Evolutionary conservation across 2,113 vertebrate genomes (phyloP), one percentile per base, ranked within the genome.

Genomic region (Seriola aureovittata): DNA sequence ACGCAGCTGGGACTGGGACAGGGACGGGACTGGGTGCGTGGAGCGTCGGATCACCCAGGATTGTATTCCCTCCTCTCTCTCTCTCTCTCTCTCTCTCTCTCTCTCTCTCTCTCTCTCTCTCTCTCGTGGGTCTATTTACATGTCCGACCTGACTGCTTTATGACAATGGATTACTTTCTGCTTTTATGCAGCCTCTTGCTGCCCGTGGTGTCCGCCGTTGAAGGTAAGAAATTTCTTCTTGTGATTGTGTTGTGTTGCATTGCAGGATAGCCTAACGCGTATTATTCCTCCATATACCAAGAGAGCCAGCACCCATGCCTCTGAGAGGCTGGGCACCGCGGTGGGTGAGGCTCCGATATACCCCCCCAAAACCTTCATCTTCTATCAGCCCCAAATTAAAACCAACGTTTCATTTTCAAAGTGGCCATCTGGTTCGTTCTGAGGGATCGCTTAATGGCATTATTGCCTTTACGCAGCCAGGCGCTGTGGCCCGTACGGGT

Each of bases 121-220:
- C 86, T 84, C 76, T 21, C 89, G 84, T 87, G 90, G 89, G 86
- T 92, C 89, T 92, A 89, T 92, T 94, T 95, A 90, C 91, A 95
- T 95, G 94, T 94, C 91, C 89, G 67, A 90, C 84, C 78, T 89
- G 90, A 91, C 76, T 80, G 83, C 85, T 89, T 94, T 92, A 89
- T 95, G 94, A 96, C 95, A 93, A 96, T 96, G 95, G 95, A 96
- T 96, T 96, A 96, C 94, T 95, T 95, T 91, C 90, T 95, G 93
- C 89, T 95, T 92, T 90, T 96, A 87, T 95, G 95, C 93, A 91
- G 93, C 91, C 67, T 95, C 88, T 91, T 95, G 93, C 94, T 96
- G 93, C 93, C 94, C 5, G 70, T 92, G 72, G 91, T 93, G 63
- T 92, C 81, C 71, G 88, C 95, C 34, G 94, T 96, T 50, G 95